Conservation (phyloP, 2,113 vertebrate species). For the Amphiprion percula region DNA sequence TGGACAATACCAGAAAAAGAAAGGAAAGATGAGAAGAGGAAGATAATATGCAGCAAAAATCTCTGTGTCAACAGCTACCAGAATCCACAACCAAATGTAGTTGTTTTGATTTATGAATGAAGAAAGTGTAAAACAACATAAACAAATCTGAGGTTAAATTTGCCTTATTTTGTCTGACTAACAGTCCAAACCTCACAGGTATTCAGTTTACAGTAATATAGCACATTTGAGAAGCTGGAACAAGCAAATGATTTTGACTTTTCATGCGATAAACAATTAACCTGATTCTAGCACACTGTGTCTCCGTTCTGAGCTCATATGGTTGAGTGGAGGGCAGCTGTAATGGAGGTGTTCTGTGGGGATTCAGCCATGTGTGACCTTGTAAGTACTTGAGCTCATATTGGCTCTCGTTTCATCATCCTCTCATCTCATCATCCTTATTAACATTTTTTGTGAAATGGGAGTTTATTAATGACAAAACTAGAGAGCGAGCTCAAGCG, state of each 20-base stretch:
- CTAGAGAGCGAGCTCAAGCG: conserved; percentile 3
- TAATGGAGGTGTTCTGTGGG: conserved; percentile 3
- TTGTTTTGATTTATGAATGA: too few relatives aligned
- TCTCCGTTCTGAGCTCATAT: background rate
- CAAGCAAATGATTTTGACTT: background rate
- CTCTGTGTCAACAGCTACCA: too few relatives aligned
- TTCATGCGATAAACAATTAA: background rate
- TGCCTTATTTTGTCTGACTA: background rate
- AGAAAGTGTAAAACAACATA: too few relatives aligned
- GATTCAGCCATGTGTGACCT: conserved; percentile 34
- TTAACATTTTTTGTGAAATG: conserved; percentile 22
- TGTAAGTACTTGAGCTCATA: conserved; percentile 25
- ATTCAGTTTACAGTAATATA: background rate
- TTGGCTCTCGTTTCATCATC: conserved; percentile 38
- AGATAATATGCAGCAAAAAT: too few relatives aligned
- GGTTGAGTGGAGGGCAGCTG: conserved; percentile 20
- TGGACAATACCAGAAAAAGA: too few relatives aligned
- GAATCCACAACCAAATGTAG: too few relatives aligned
- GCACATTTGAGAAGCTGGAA: background rate
- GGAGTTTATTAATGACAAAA: conserved; percentile 23
- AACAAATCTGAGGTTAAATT: too few relatives aligned
- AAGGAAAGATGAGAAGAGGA: too few relatives aligned
- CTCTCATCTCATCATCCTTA: conserved; percentile 19
- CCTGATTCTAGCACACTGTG: background rate
- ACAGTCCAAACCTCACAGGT: background rate